Evolutionary conservation across 2,797 vertebrate genomes (phyloP).

Genomic region (Tauraco hartlaubi): DNA sequence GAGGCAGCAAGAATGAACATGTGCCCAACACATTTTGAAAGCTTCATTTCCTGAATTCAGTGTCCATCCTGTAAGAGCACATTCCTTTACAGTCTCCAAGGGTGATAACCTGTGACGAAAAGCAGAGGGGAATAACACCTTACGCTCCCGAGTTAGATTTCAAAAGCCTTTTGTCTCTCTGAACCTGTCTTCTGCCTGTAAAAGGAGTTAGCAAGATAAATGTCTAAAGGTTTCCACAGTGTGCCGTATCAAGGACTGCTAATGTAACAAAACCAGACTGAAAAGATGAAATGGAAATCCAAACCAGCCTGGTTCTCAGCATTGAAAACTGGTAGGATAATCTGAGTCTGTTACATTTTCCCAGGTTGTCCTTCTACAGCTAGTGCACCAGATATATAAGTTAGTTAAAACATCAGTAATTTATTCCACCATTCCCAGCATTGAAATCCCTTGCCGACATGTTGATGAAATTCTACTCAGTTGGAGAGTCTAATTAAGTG

Average conservation of each 20-base stretch:
- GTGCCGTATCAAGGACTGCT: not conserved
- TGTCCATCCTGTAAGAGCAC: not conserved
- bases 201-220: not conserved
- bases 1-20: not conserved
- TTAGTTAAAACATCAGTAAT: not conserved
- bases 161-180: not conserved
- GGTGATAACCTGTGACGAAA: not conserved
- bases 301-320: not conserved
- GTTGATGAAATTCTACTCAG: constrained; percentile 10
- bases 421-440: not conserved
- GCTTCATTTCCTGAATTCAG: not conserved
- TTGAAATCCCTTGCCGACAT: constrained; percentile 2
- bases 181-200: not conserved
- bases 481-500: constrained; percentile 34
- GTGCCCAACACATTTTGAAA: not conserved
- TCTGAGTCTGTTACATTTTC: not conserved
- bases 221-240: not conserved
- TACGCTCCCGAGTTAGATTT: rapidly evolving
- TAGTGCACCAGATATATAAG: not conserved
- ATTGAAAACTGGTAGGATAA: not conserved
- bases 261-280: not conserved
- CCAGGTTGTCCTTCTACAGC: not conserved
- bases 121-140: not conserved
- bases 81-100: not conserved
- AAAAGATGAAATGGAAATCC: not conserved